Conservation (phyloP, 2,797 vertebrate genomes). For the Sandelia bainsii region DNA sequence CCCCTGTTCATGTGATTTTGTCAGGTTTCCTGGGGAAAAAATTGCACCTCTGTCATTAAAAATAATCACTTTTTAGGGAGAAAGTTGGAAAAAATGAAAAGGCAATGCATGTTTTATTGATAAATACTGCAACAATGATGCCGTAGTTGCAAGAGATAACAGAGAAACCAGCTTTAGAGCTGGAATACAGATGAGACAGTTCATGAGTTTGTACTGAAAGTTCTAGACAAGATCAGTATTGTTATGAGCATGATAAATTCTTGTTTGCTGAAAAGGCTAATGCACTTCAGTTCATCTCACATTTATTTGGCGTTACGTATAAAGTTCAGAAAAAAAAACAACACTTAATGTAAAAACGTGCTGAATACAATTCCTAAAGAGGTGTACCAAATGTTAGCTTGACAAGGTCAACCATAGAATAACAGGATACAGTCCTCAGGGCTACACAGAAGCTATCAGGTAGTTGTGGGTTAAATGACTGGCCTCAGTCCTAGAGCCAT, state of each 20-base stretch:
- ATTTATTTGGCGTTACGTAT: conserved; percentile 31
- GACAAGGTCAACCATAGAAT: conserved; percentile 56
- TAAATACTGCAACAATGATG: conserved; percentile 52
- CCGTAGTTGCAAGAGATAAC: conserved; percentile 23
- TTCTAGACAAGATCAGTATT: conserved; percentile 35
- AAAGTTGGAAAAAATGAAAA: conserved; percentile 41
- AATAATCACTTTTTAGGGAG: conserved; percentile 65
- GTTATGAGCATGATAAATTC: conserved; percentile 40
- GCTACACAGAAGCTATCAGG: conserved; percentile 30
- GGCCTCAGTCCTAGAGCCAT: conserved; percentile 8
- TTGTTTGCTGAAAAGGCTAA: conserved; percentile 23
- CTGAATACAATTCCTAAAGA: conserved; percentile 25
- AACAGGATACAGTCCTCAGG: conserved; percentile 19
- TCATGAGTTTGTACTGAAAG: conserved; percentile 33
- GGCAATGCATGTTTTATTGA: conserved; percentile 61
- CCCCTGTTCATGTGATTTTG: conserved; percentile 56
- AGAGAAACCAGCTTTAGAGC: conserved; percentile 18
- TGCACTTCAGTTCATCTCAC: conserved; percentile 14
- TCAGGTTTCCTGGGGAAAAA: conserved; percentile 26
- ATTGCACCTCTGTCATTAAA: conserved; percentile 66
- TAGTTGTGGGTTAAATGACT: conserved; percentile 15
- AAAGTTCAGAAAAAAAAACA: conserved; percentile 58
- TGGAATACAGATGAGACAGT: conserved; percentile 50
- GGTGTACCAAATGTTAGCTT: conserved; percentile 14
- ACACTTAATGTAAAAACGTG: conserved; percentile 24